phyloP scores from a whole-genome alignment of 2,113 vertebrate species.

The Phycodurus eques region DNA sequence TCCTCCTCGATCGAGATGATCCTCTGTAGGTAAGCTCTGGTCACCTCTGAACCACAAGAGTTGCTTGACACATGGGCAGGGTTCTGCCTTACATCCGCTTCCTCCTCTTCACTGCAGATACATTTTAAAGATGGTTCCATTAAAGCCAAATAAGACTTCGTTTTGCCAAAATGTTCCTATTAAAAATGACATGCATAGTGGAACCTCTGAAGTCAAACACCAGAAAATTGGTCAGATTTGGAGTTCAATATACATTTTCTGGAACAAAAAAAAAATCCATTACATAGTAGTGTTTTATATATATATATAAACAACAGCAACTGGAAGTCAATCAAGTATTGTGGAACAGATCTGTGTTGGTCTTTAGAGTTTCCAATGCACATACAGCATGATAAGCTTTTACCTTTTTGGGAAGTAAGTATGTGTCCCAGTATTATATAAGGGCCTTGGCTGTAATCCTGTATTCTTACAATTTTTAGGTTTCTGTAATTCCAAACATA shows the following conservation, averaged over 20 bases:
- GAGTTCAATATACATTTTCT: not conserved
- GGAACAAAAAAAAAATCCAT: not conserved
- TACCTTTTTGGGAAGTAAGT: conserved; percentile 75
- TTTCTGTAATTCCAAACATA: conserved; percentile 70
- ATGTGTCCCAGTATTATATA: conserved; percentile 67
- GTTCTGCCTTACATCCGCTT: conserved; percentile 68
- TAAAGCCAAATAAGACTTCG: not conserved
- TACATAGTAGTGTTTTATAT: not conserved
- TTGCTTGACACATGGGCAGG: conserved; percentile 52
- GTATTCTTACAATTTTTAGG: conserved; percentile 61
- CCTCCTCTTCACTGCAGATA: conserved; percentile 73
- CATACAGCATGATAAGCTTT: conserved; percentile 8
- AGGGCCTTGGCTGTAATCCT: conserved; percentile 72
- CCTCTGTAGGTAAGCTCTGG: conserved; percentile 71
- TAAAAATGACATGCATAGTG: not conserved
- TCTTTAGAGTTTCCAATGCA: not conserved
- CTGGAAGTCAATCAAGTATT: not conserved
- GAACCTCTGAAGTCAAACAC: not conserved
- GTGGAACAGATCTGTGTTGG: not conserved
- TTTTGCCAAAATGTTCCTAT: not conserved
- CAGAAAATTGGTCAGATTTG: not conserved
- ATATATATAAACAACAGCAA: not conserved
- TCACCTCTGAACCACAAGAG: not conserved
- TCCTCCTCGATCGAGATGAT: conserved; percentile 97
- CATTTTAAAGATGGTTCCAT: not conserved